Evolutionary conservation across 2,797 vertebrate species (phyloP), one percentile per base, ranked within the genome.

Genomic region (Aeoliscus strigatus): DNA sequence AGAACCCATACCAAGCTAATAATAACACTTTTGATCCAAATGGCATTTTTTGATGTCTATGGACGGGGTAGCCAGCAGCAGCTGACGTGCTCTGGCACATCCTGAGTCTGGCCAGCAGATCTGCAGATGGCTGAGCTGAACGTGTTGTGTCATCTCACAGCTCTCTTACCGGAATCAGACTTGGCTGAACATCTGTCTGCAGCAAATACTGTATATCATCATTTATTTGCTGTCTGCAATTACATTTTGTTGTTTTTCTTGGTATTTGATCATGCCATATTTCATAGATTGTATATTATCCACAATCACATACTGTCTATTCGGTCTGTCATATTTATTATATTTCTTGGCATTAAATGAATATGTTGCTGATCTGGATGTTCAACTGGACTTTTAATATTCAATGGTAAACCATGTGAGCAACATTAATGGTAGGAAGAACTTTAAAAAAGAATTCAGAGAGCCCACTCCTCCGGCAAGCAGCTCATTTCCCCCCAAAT

Each of bases 141-240:
- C 17, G 39, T 50, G 64, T 77, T 81, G 70, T 75, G 73, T 79
- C 75, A 81, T 75, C 52, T 70, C 37, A 30, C 61, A 49, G 55
- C 46, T 51, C 32, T 45, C 24, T 80, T 80, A 69, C 70, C 14
- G 73, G 79, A 83, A 82, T 73, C 54, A 50, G 54, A 42, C 40
- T 55, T 66, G 68, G 65, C 75, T 65, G 60, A 66, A 70, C 58
- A 59, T 50, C 57, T 56, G 59, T 62, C 54, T 49, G 64, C 56
- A 57, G 64, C 30, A 36, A 55, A 60, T 30, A 6, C 2, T 14
- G 17, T 10, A 29, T 8, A n/a, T n/a, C n/a, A n/a, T 32, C 23
- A 5, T 27, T 14, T 18, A 43, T 17, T 13, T 45, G 25, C 34
- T 14, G 28, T 40, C 45, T 40, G 10, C 15, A 39, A 26, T 42